Evolutionary conservation across 2,113 vertebrate species (phyloP), one percentile per base, ranked within the genome.

Genomic region (Mastomys coucha): DNA sequence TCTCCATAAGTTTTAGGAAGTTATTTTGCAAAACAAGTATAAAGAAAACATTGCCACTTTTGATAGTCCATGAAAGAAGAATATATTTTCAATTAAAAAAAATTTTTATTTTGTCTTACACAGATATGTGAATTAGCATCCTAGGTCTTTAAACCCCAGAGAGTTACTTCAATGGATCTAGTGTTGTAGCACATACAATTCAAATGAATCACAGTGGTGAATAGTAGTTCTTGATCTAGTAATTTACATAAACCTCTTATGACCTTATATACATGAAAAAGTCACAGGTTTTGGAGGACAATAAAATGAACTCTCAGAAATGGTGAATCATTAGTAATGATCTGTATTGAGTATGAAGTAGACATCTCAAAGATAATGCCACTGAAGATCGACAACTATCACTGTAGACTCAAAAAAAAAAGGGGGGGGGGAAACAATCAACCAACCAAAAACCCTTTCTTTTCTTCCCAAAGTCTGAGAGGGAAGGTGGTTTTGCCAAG

Each of bases 321-420:
- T 13, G 1, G 5, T n/a, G 22, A 45, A 12, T 12, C 16, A 7
- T 51, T 0, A 3, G 3, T n/a, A 14, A 49, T 31, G 31, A 24
- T 10, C 39, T 36, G 36, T 17, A n/a, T 1, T 26, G 51, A 65
- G 5, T 60, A 4, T 28, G 14, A 53, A 91, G 24, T 3, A 39
- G 13, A 4, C 7, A 65, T 17, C 39, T 17, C 36, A 7, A 33
- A 65, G 14, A 16, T 10, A 45, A 63, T 19, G 7, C 2, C 28
- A 67, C 17, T 33, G 31, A 36, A n/a, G 31, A 31, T 3, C 31
- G 36, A 24, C 0, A 2, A 33, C 8, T 16, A 58, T 2, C 17
- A 16, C 7, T 0, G 4, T 13, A 56, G 70, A 6, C 39, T 70
- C 3, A n/a, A 19, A 7, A 45, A 58, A 20, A 45, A 45, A 45